Evolutionary conservation across 2,113 vertebrate species (phyloP).

Genomic region (Lamprologus tigripictilis): DNA sequence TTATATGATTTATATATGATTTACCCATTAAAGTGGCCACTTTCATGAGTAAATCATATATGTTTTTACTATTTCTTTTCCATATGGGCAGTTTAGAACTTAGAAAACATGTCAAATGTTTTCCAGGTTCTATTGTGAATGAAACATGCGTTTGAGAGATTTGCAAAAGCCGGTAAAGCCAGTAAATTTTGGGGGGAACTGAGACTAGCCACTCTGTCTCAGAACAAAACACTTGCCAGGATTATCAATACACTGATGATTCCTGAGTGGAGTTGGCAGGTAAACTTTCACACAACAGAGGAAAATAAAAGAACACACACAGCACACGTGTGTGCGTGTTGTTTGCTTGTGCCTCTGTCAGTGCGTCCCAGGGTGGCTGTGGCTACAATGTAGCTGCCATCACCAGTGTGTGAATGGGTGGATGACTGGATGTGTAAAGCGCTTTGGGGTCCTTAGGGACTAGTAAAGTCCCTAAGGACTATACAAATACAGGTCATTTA

Average conservation of each 20-base stretch:
- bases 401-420: too few species aligned
- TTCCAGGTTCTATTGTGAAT: fast-evolving
- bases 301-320: neutral
- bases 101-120: neutral
- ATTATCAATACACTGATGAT: neutral
- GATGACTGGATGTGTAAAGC: too few species aligned
- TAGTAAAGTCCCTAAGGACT: too few species aligned
- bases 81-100: neutral
- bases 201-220: neutral
- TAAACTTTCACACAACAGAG: neutral
- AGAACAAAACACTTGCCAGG: neutral
- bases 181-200: neutral
- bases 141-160: fast-evolving
- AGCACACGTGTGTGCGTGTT: neutral
- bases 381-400: too few species aligned
- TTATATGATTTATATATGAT: too few species aligned
- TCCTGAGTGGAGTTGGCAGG: neutral
- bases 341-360: neutral
- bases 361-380: too few species aligned
- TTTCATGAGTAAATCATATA: too few species aligned
- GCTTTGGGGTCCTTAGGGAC: too few species aligned
- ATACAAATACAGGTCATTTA: too few species aligned
- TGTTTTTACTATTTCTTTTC: too few species aligned
- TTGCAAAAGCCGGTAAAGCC: fast-evolving
- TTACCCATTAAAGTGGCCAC: too few species aligned